Evolutionary conservation across 2,888 invertebrate species (phyloP), one percentile per base, ranked within the genome.

Genomic region (Chromoteleia sp.): DNA sequence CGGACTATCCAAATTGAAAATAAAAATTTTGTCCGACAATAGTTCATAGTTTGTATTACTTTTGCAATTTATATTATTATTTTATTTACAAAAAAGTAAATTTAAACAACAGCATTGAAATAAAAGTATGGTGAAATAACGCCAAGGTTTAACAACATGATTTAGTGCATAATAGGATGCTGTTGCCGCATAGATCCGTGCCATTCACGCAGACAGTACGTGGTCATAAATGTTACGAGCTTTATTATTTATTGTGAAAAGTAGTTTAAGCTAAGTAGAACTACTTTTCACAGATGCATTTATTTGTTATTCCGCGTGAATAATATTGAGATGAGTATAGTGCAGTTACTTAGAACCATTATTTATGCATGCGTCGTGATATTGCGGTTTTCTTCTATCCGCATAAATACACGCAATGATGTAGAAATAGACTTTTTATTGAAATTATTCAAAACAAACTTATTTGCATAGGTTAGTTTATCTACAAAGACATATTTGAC

Each of bases 251-350:
- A 89, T 84, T 83, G 82, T 67, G 77, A 73, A 76, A 61, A 77
- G 63, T 63, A 54, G 56, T 48, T 85, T 89, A 87, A 87, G 86
- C 88, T 88, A 86, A 84, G 83, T 82, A 77, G 84, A 86, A 85
- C 88, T 87, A 89, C 88, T 89, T 89, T 89, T 87, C 86, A 86
- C 85, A 83, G 86, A 88, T 88, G 77, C 88, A 89, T 89, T 89
- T 89, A 89, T 89, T 87, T 89, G 89, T 89, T 88, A 86, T 87
- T 87, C 86, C 83, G 79, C 83, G 82, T 84, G 83, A 80, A 68
- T 82, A 81, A 73, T 78, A 74, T 70, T 58, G 77, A 76, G 81
- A 68, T 65, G 54, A 15, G 63, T 33, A 54, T 61, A 56, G 41
- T 29, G 54, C 52, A 65, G 80, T 78, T 76, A 77, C 77, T 84